Base-by-base conservation (phyloP, 1,140 invertebrate genomes). In the Drosophila punjabiensis region DNA sequence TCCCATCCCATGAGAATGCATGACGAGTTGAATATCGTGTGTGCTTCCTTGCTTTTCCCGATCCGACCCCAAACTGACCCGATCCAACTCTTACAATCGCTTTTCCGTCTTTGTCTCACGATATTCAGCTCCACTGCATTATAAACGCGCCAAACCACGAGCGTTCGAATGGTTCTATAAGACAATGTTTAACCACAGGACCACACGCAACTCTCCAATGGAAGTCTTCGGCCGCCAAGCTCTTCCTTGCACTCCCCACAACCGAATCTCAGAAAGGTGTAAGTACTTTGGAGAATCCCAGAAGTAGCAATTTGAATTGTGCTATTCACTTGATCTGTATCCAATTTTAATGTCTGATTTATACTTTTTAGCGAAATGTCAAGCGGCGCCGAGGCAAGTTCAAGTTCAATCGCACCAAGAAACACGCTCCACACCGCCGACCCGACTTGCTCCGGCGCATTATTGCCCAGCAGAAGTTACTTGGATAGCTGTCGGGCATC, bases 341-440 rank as follows among this genome's bases (percentile, higher is more conserved):
- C 11, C 32, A 0, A 37, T 18, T 18, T 50, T 20, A 28, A 68
- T 16, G 10, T 20, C 20, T 8, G 35, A 5, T 28, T 50, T 58
- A 4, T 20, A 11, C 16, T 58, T 8, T 37, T 33, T 47, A 93
- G 90, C 74, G 93, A 94, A 94, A 67, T 64, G 55, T 75, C 71
- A 93, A 96, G 95, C 96, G 96, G 96, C 95, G 95, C 94, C 94
- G 96, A 96, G 95, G 95, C 94, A 95, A 95, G 93, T 94, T 95
- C 93, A 96, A 96, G 93, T 97, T 97, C 94, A 95, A 96, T 94
- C 95, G 96, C 95, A 95, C 96, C 95, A 97, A 97, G 94, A 95
- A 96, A 93, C 96, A 97, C 94, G 95, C 95, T 92, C 95, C 95
- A 94, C 94, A 93, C 74, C 79, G 93, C 41, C 80, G 92, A 92